Evolutionary conservation across 2,888 invertebrate species (phyloP).

Genomic region (Ditula angustiorana): DNA sequence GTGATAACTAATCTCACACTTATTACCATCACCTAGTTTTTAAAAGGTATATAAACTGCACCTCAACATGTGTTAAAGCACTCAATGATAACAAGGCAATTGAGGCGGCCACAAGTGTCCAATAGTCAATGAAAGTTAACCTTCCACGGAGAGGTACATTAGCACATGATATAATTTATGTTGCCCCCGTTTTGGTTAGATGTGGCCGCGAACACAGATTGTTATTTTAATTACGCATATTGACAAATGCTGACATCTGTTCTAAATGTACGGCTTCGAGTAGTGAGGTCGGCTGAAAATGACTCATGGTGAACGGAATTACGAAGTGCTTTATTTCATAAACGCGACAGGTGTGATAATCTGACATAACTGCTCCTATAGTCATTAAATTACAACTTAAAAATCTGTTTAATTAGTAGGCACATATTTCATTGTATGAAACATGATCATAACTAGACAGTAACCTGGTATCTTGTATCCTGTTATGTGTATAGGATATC

Average conservation of each 20-base stretch:
- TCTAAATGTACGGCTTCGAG: conserved; percentile 40
- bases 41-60: conserved; percentile 13
- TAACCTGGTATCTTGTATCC: too few species aligned
- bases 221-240: conserved; percentile 47
- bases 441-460: too few species aligned
- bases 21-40: conserved; percentile 20
- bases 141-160: conserved; percentile 53
- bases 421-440: too few species aligned
- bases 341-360: too few species aligned
- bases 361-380: too few species aligned
- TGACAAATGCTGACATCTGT: conserved; percentile 46
- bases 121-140: conserved; percentile 59
- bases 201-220: conserved; percentile 55
- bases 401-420: neutral
- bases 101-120: conserved; percentile 42
- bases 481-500: too few species aligned
- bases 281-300: conserved; percentile 47
- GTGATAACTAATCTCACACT: conserved; percentile 28
- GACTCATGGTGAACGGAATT: conserved; percentile 43
- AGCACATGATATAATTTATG: conserved; percentile 48
- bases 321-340: neutral
- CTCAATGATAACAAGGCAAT: conserved; percentile 33
- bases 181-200: conserved; percentile 56
- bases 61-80: conserved; percentile 4
- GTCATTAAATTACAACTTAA: neutral